Conservation (phyloP, 2,888 invertebrate genomes). For the Sesamia inferens region DNA sequence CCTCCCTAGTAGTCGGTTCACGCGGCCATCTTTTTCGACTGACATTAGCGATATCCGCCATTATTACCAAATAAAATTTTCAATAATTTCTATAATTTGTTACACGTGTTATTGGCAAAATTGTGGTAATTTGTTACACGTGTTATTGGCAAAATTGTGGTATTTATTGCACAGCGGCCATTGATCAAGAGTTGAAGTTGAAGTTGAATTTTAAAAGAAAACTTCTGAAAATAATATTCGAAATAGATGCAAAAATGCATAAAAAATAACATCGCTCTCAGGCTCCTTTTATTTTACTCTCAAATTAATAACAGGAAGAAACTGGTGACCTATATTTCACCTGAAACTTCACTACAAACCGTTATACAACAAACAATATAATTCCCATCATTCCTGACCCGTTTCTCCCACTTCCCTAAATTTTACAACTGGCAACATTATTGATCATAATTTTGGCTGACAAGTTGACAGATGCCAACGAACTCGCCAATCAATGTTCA, state of each 20-base stretch:
- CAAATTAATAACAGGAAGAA: constrained; percentile 28
- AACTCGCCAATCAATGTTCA: constrained; percentile 38
- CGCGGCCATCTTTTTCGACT: no score
- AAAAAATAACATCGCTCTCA: neutral
- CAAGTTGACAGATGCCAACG: constrained; percentile 45
- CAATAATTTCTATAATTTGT: no score
- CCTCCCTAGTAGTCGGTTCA: no score
- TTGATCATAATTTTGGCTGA: constrained; percentile 50
- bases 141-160: no score
- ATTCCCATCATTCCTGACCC: constrained; percentile 37
- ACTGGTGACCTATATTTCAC: constrained; percentile 16
- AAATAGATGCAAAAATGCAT: neutral
- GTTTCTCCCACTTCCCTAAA: constrained; percentile 40
- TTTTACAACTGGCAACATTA: constrained; percentile 42
- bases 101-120: no score
- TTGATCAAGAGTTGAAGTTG: no score
- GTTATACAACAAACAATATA: constrained; percentile 46
- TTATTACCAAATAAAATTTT: no score
- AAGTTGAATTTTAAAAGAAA: neutral
- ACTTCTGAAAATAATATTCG: neutral
- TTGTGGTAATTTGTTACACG: no score
- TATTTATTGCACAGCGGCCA: no score
- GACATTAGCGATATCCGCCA: no score
- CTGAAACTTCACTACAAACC: constrained; percentile 22
- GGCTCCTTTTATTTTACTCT: neutral